These are phyloP conservation scores for Plecotus auritus DNA, from an alignment of 2,113 vertebrate genomes.

Conservation along the genomic window DNA sequence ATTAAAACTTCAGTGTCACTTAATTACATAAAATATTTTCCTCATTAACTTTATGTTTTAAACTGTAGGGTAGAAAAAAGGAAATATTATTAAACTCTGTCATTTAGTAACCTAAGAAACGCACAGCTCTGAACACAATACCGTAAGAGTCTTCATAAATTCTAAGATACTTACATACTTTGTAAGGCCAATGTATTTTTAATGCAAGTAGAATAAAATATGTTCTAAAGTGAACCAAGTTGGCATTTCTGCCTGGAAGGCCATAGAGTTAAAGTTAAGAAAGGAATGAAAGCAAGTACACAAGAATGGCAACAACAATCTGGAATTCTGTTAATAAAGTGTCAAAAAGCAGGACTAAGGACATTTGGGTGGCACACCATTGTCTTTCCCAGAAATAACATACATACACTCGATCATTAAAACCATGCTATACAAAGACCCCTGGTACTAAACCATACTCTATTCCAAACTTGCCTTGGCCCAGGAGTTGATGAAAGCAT, in stretches of 20 bases:
- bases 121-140: neutral
- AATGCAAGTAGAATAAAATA: neutral
- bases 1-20: neutral
- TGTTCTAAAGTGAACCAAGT: neutral
- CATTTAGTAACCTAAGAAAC: neutral
- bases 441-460: neutral
- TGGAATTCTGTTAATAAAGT: neutral
- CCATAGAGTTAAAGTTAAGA: neutral
- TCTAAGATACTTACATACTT: neutral
- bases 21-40: neutral
- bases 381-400: neutral
- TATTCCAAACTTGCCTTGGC: neutral
- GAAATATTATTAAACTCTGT: neutral
- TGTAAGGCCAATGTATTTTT: neutral
- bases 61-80: neutral
- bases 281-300: neutral
- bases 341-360: neutral
- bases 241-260: neutral
- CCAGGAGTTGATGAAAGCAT: neutral
- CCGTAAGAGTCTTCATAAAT: neutral
- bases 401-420: neutral
- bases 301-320: neutral
- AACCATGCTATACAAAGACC: neutral
- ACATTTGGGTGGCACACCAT: neutral
- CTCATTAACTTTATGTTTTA: neutral